A percentile compares a stretch with the other conserved stretches of the same genome.
phyloP scores from a whole-genome alignment of 2,797 vertebrate species.

The Euthynnus affinis region DNA sequence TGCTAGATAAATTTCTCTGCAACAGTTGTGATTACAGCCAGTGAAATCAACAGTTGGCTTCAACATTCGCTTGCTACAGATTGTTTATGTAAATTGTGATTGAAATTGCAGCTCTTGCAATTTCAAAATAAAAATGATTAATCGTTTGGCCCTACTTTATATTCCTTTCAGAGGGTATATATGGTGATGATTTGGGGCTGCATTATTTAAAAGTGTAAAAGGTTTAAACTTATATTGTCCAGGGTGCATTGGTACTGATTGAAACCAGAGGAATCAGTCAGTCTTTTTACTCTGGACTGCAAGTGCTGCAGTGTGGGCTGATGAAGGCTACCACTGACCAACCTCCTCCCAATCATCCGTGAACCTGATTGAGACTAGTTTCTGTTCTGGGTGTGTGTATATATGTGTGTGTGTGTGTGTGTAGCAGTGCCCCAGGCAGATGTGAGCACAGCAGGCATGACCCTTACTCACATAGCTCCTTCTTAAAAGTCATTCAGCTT shows the following conservation, averaged over 20 bases:
- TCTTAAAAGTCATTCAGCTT: conserved; percentile 56
- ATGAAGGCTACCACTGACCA: conserved; percentile 5
- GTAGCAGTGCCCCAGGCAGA: conserved; percentile 37
- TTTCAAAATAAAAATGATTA: too few species aligned
- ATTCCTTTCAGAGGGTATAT: too few species aligned
- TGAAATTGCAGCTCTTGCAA: neutral
- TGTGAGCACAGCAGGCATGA: conserved; percentile 62
- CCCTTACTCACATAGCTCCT: conserved; percentile 48
- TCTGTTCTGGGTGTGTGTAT: conserved; percentile 19
- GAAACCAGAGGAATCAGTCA: conserved; percentile 9
- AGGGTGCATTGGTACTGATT: neutral
- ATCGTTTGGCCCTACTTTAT: neutral
- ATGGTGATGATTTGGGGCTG: neutral
- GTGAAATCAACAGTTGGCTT: conserved; percentile 12
- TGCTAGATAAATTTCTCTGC: neutral
- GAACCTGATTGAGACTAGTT: conserved; percentile 49
- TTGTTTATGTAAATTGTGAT: neutral
- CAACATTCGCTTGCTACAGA: neutral
- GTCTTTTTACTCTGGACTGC: neutral
- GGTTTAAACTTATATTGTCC: neutral
- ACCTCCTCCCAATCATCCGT: conserved; percentile 30
- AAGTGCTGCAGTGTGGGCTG: conserved; percentile 4
- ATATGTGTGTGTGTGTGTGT: conserved; percentile 13
- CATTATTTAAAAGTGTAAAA: neutral
- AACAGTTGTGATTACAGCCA: neutral